Percentiles rank a stretch among this genome's conserved stretches.
Evolutionary conservation across 53 echinoderm and acorn worm genomes (phyloP).

Genomic region (Luidia sarsii): DNA sequence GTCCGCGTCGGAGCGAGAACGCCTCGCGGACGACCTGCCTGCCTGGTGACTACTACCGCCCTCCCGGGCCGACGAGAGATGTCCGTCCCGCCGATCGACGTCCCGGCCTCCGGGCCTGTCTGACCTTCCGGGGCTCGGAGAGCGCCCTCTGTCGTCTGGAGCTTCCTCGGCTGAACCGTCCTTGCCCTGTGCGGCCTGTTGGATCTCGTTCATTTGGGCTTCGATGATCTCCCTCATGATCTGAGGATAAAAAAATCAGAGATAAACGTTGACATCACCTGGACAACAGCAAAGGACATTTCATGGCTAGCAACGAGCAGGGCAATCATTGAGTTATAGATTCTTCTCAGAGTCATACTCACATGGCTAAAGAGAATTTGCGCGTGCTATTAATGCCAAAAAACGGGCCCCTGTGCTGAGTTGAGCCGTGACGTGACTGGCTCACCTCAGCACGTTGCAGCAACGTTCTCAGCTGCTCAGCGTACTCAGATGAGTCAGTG

Average conservation of each 20-base stretch:
- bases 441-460: too few species aligned
- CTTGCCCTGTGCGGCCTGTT: conserved; percentile 37
- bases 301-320: background rate
- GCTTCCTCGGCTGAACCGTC: background rate
- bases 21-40: background rate
- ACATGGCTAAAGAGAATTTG: background rate
- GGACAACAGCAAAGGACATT: background rate
- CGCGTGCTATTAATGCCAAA: background rate
- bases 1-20: background rate
- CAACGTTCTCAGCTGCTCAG: too few species aligned
- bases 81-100: background rate
- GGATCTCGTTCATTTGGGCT: conserved; percentile 70
- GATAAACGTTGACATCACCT: background rate
- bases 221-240: conserved; percentile 91
- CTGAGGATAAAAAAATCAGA: conserved; percentile 26
- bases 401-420: too few species aligned
- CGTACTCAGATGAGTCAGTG: too few species aligned
- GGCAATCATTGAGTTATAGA: background rate
- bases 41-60: background rate
- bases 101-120: too few species aligned
- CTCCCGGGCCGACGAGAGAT: background rate
- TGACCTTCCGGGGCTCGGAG: background rate
- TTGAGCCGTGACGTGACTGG: too few species aligned
- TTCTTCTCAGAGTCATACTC: background rate
- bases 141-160: conserved; percentile 5